A percentile compares a stretch with the other conserved stretches of the same genome.
Conservation (phyloP, 2,888 invertebrate species). For the Oithona nana region DNA sequence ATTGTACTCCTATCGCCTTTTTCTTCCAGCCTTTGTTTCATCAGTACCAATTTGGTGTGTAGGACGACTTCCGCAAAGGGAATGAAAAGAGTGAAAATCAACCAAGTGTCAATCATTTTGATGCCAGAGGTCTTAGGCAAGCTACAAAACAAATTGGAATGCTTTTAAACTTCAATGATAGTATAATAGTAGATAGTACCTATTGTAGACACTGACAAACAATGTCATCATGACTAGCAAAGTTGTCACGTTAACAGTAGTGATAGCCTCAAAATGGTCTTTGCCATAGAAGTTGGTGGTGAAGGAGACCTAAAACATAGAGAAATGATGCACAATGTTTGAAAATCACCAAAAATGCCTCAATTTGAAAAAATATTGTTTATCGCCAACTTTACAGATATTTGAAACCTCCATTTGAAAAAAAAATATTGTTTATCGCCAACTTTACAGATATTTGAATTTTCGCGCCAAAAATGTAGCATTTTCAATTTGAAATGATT, state of each 20-base stretch:
- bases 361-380: too few relatives aligned
- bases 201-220: neutral
- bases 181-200: neutral
- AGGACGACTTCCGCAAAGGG: neutral
- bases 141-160: neutral
- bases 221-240: neutral
- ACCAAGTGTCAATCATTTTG: neutral
- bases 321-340: too few relatives aligned
- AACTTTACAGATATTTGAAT: too few relatives aligned
- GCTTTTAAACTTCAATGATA: neutral
- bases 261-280: neutral
- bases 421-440: too few relatives aligned
- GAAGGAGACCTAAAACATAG: neutral
- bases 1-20: too few relatives aligned
- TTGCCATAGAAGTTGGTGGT: neutral
- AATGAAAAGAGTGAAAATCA: neutral
- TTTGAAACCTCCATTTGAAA: too few relatives aligned
- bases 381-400: too few relatives aligned
- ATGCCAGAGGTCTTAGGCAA: neutral
- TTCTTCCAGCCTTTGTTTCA: too few relatives aligned
- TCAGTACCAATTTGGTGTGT: neutral
- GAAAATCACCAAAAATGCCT: too few relatives aligned
- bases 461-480: too few relatives aligned
- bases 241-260: neutral
- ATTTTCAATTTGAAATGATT: too few relatives aligned